Evolutionary conservation across 2,888 invertebrate species (phyloP), one percentile per base, ranked within the genome.

Genomic region (Drosophila putrida): DNA sequence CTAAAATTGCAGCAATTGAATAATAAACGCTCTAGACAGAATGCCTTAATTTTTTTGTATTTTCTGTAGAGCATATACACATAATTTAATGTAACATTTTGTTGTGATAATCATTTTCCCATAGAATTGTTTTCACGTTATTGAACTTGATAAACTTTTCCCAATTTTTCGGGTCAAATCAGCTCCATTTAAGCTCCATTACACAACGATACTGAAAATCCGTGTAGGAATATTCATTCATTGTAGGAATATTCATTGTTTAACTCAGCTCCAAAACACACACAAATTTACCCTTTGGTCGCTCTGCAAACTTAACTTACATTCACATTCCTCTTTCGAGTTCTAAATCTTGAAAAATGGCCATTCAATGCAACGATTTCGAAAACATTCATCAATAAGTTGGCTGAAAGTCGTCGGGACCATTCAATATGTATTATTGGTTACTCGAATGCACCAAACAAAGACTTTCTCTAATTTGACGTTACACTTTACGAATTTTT

Each of bases 301-400:
- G 31, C 39, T 6, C 25, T 63, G 35, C 28, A 28, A 51, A 51
- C 47, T 63, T 44, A 49, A 55, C 67, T 50, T 50, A 35, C 39
- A 49, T 47, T 74, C 53, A 50, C 60, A 60, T 65, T 66, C 55
- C 61, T 72, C 31, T 64, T 78, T 73, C 57, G 63, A 75, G 80
- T 83, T 87, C 81, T 90, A 90, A 90, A 90, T 90, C 90, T 89
- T 86, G 80, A 90, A 90, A 90, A 90, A 90, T 90, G 86, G 82
- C 88, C 80, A 82, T 88, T 89, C 83, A 84, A 85, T 88, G 86
- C 80, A 77, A 80, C 81, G 82, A 79, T 88, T 85, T 77, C 71
- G 35, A 75, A 74, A 82, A 82, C 85, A 86, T 86, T 85, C 76
- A 85, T 86, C 88, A 86, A 85, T 76, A 77, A 70, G 78, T 76